Conservation (phyloP, 2,113 vertebrate species). For the Syngnathoides biaculeatus region DNA sequence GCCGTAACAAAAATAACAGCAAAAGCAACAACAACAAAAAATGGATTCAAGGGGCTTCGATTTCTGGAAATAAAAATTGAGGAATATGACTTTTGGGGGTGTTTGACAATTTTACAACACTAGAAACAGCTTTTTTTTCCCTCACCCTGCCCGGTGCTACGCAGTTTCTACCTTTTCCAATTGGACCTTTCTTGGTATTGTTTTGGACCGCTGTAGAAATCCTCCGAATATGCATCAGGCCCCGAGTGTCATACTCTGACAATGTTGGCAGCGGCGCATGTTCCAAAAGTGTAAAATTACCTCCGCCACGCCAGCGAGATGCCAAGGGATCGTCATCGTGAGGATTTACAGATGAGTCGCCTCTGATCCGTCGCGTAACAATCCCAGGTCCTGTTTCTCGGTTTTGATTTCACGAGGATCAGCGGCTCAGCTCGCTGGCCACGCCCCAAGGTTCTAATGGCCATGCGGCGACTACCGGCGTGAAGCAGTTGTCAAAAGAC, state of each 20-base stretch:
- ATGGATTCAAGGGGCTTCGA: too few species aligned
- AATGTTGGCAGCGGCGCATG: not conserved
- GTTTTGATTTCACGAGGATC: constrained; percentile 33
- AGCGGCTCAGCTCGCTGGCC: constrained; percentile 9
- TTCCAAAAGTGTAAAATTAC: constrained; percentile 5
- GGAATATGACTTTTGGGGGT: too few species aligned
- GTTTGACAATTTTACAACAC: too few species aligned
- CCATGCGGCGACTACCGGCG: constrained; percentile 8
- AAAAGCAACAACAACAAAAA: too few species aligned
- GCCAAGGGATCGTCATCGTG: constrained; percentile 2
- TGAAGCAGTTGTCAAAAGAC: not conserved
- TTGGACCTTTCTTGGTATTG: too few species aligned
- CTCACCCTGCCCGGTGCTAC: too few species aligned
- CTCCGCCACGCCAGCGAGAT: not conserved
- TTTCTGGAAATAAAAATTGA: too few species aligned
- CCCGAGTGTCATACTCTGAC: not conserved
- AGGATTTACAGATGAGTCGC: constrained; percentile 14
- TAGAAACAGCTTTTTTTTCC: too few species aligned
- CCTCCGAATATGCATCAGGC: too few species aligned
- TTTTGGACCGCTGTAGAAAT: too few species aligned
- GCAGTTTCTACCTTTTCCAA: too few species aligned
- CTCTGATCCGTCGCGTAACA: constrained; percentile 17
- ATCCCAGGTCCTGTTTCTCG: constrained; percentile 18
- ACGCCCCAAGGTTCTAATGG: constrained; percentile 7
- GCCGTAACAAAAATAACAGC: too few species aligned